phyloP scores from a whole-genome alignment of 2,888 invertebrate genomes.

The Aleiodes leptofemur region DNA sequence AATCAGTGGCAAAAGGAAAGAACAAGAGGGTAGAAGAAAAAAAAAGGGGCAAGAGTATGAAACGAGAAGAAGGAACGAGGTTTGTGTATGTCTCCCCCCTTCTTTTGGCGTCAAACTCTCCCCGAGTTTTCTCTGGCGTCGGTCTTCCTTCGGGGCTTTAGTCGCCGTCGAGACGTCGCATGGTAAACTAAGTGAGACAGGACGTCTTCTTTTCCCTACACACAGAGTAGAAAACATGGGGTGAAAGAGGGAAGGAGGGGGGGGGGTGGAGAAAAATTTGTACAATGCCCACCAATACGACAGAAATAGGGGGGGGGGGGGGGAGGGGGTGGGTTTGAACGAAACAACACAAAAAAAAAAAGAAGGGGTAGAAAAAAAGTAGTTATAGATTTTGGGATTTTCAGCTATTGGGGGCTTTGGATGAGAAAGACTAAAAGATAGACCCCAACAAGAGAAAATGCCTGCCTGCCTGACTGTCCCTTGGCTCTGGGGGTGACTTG shows the following conservation, averaged over 20 bases:
- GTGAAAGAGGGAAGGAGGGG: too few species aligned
- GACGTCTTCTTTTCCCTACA: background rate
- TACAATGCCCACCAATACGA: too few species aligned
- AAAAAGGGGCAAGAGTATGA: conserved; percentile 36
- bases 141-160: conserved; percentile 35
- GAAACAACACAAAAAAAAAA: background rate
- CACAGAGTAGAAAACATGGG: too few species aligned
- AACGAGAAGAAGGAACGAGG: background rate
- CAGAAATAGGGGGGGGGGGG: too few species aligned
- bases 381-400: too few species aligned
- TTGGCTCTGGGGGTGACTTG: conserved; percentile 28
- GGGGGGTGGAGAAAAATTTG: too few species aligned
- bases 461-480: too few species aligned
- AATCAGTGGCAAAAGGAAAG: conserved; percentile 14
- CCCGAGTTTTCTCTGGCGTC: conserved; percentile 41
- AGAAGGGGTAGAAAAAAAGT: background rate
- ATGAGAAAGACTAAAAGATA: conserved; percentile 2
- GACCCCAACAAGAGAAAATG: too few species aligned
- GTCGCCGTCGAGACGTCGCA: conserved; percentile 47
- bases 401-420: too few species aligned
- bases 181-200: background rate
- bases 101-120: conserved; percentile 43
- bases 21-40: conserved; percentile 32
- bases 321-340: too few species aligned
- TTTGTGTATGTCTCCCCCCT: conserved; percentile 16